Conservation (phyloP, 2,888 invertebrate genomes). For the Pristionchus maxplancki region DNA sequence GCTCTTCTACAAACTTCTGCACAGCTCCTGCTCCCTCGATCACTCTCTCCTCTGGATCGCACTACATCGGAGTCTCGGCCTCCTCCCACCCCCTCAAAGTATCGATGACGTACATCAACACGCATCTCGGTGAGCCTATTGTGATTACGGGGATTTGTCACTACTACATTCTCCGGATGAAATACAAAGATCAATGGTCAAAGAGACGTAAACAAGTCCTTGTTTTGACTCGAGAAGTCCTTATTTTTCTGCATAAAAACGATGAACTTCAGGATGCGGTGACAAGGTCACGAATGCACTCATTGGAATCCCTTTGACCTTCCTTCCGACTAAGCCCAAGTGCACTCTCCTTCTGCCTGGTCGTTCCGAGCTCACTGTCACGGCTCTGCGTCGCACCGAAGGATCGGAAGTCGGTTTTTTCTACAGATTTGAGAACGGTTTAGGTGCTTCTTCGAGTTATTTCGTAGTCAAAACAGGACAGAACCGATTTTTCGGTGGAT, state of each 20-base stretch:
- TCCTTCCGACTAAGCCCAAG: neutral
- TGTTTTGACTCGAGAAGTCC: neutral
- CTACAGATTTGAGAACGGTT: neutral
- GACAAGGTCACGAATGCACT: neutral
- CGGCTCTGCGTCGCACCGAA: neutral
- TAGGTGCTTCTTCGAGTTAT: neutral
- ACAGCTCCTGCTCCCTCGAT: neutral
- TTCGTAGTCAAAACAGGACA: neutral
- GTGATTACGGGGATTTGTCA: neutral
- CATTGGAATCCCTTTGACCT: neutral
- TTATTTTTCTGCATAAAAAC: neutral
- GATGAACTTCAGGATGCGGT: neutral
- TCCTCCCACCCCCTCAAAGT: neutral
- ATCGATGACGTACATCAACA: neutral
- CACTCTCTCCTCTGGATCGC: neutral
- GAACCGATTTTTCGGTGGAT: neutral
- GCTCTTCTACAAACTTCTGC: neutral
- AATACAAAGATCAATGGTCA: neutral
- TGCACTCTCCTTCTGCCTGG: slow-evolving; percentile 15
- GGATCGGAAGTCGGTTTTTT: neutral
- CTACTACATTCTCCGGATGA: neutral
- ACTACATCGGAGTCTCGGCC: neutral
- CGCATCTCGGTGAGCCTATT: neutral
- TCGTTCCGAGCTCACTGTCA: neutral
- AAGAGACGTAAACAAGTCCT: neutral